phyloP scores from a whole-genome alignment of 2,113 vertebrate genomes.

The Leucopternis melanops region DNA sequence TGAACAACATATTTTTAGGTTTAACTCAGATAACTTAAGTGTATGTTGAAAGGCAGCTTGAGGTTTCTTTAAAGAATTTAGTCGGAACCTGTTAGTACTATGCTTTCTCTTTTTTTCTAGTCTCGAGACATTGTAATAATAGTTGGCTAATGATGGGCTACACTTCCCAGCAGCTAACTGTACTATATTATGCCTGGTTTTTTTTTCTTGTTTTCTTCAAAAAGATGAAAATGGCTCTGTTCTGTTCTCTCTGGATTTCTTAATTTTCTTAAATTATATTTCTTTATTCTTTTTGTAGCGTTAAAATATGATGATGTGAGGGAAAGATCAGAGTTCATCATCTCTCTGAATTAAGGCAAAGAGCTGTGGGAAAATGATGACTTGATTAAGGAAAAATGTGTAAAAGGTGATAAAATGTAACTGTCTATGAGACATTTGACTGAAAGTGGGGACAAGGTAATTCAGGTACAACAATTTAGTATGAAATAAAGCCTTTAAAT shows the following conservation, averaged over 20 bases:
- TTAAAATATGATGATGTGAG: not conserved
- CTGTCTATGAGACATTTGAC: accelerated
- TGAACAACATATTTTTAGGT: not conserved
- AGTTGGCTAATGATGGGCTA: not conserved
- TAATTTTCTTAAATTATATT: not conserved
- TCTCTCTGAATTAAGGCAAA: not conserved
- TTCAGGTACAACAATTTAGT: not conserved
- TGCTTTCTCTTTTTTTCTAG: not conserved
- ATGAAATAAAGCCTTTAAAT: not conserved
- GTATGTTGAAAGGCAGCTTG: not conserved
- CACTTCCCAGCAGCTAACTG: not conserved
- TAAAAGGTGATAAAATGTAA: not conserved
- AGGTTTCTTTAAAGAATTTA: not conserved
- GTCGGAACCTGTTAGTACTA: not conserved
- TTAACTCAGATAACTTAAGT: not conserved
- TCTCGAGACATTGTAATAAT: not conserved
- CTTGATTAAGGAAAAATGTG: not conserved
- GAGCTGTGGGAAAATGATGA: not conserved
- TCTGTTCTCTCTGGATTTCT: not conserved
- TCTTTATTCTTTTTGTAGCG: not conserved
- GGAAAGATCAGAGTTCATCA: not conserved
- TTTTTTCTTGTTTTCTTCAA: not conserved
- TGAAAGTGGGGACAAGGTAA: not conserved
- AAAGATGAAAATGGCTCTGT: not conserved
- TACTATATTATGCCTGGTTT: not conserved